Conservation (phyloP, 2,113 vertebrate species). For the Burhinus oedicnemus region DNA sequence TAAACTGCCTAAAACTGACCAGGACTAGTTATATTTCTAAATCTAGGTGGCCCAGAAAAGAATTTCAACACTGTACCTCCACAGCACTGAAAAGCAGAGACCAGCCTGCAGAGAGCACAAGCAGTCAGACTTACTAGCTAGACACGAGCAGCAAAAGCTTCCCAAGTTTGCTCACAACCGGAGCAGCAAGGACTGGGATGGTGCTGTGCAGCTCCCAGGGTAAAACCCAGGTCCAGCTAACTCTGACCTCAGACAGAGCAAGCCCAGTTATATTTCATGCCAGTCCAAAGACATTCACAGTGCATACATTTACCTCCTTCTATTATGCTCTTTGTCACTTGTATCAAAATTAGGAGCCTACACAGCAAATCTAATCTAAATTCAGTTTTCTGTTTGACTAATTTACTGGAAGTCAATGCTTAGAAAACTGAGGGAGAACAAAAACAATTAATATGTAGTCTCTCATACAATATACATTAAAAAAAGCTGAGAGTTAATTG, state of each 20-base stretch:
- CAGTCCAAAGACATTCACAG: background rate
- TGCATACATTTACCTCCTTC: background rate
- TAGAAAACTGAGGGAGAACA: constrained; percentile 58
- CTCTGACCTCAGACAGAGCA: background rate
- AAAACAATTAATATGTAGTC: constrained; percentile 55
- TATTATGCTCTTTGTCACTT: background rate
- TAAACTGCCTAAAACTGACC: background rate
- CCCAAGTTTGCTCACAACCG: background rate
- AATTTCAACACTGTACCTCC: background rate
- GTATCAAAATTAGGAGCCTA: background rate
- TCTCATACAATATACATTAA: constrained; percentile 51
- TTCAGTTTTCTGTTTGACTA: constrained; percentile 35
- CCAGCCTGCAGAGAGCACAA: background rate
- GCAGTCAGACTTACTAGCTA: background rate
- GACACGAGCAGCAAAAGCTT: background rate
- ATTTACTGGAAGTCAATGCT: constrained; percentile 53
- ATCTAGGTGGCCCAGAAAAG: background rate
- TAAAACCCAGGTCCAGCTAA: background rate
- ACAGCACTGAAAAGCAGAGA: background rate
- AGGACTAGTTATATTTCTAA: background rate
- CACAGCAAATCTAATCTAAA: constrained; percentile 7
- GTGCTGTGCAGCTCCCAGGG: background rate
- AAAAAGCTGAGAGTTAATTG: constrained; percentile 59
- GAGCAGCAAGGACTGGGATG: background rate
- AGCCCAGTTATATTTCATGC: background rate